Evolutionary conservation across 1,140 invertebrate genomes (phyloP).

Genomic region (Leptopilina clavipes): DNA sequence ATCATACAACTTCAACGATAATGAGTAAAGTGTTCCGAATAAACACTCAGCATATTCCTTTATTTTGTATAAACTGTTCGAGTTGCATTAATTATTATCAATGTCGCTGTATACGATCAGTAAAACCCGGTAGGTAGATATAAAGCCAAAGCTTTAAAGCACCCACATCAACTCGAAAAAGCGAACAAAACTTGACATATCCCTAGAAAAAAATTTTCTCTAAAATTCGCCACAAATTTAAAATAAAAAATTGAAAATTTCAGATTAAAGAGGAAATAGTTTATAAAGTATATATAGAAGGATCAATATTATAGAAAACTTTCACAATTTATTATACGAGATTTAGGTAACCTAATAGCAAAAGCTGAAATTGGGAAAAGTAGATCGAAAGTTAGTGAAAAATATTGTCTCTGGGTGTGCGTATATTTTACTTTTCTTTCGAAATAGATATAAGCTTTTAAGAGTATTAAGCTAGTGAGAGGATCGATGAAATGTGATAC

Average conservation of each 20-base stretch:
- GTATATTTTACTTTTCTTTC: background rate
- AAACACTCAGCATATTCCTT: background rate
- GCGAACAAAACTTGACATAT: background rate
- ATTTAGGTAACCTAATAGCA: background rate
- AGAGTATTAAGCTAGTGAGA: background rate
- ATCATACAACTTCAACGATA: conserved; percentile 5
- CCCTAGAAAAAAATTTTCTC: no score
- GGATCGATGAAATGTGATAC: background rate
- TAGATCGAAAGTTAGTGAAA: background rate
- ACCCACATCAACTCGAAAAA: background rate
- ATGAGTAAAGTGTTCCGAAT: background rate
- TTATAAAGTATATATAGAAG: no score
- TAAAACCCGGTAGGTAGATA: background rate
- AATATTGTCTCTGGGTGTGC: background rate
- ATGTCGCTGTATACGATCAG: background rate
- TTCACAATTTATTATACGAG: background rate
- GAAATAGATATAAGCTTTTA: background rate
- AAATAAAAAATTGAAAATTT: no score
- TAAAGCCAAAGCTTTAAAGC: background rate
- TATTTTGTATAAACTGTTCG: background rate
- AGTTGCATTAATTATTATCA: background rate
- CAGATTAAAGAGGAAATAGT: no score
- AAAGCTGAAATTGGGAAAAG: background rate
- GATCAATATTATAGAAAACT: background rate
- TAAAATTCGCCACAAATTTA: no score